Evolutionary conservation across 1,140 invertebrate genomes (phyloP).

Genomic region (Psilanteris sp.): DNA sequence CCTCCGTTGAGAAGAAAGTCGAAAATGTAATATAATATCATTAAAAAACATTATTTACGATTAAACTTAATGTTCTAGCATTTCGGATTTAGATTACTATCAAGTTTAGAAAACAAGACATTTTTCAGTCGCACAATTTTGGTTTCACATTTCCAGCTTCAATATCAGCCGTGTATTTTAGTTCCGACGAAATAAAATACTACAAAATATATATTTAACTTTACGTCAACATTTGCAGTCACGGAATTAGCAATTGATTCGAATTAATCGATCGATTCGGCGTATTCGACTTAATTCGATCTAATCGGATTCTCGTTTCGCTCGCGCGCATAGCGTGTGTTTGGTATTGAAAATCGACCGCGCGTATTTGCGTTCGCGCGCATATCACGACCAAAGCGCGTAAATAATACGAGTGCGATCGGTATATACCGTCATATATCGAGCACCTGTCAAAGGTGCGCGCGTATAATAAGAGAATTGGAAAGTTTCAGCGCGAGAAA

Average conservation of each 20-base stretch:
- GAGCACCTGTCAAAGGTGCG: constrained; percentile 45
- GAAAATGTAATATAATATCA: constrained; percentile 37
- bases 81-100: constrained; percentile 39
- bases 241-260: too few species aligned
- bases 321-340: too few species aligned
- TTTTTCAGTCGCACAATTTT: constrained; percentile 10
- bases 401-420: constrained; percentile 20
- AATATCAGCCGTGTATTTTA: too few species aligned
- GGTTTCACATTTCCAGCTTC: constrained; percentile 16
- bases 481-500: constrained; percentile 61
- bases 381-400: too few species aligned
- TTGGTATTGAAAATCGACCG: too few species aligned
- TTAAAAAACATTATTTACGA: constrained; percentile 31
- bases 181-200: too few species aligned
- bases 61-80: constrained; percentile 6
- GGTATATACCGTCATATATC: constrained; percentile 40
- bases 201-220: too few species aligned
- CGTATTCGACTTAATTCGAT: too few species aligned
- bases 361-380: too few species aligned
- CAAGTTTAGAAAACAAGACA: constrained; percentile 13
- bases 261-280: too few species aligned
- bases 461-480: constrained; percentile 53
- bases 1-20: constrained; percentile 31
- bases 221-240: too few species aligned
- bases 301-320: too few species aligned